Base-by-base conservation (phyloP, 2,888 invertebrate genomes). In the Brenthis hecate region DNA sequence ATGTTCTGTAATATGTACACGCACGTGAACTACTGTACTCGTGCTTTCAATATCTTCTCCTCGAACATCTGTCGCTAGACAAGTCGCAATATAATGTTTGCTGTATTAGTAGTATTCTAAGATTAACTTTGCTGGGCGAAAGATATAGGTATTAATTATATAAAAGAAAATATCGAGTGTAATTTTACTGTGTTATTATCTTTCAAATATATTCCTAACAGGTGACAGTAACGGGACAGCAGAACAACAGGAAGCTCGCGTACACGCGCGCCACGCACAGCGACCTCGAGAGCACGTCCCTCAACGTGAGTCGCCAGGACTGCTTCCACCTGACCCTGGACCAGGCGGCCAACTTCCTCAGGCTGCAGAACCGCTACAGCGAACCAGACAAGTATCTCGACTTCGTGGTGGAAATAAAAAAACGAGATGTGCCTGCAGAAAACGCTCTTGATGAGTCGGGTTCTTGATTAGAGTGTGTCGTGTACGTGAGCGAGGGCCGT, bases 301-400 rank as follows among this genome's bases (percentile, higher is more conserved):
- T 86, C 8, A 88, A 84, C 76, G 79, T 86, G 60, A 84, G 81
- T 69, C 83, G 88, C 0, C 86, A 88, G 75, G 92, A 91, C 74
- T 91, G 91, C 78, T 92, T 92, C 84, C 85, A 88, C 72, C 81
- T 92, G 6, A 85, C 87, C 0, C 78, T 88, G 11, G 90, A 91
- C 66, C 89, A 91, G 75, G 87, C 90, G 1, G 78, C 86, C 56
- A 89, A 91, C 81, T 91, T 86, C 81, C 78, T 88, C 13, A 81
- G 88, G 32, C 76, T 80, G 70, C 86, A 85, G 74, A 87, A 86
- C 75, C 80, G 83, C n/a, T 82, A 85, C 70, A 82, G 83, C 74
- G 86, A 87, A 66, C 77, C 84, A 0, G 88, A 88, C 51, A 85
- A 86, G 68, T 83, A 84, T 72, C 79, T 82, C 32, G 81, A 89